These are phyloP conservation scores for Drosophila melanocephala DNA, from an alignment of 2,888 invertebrate genomes.

Conservation along the genomic window DNA sequence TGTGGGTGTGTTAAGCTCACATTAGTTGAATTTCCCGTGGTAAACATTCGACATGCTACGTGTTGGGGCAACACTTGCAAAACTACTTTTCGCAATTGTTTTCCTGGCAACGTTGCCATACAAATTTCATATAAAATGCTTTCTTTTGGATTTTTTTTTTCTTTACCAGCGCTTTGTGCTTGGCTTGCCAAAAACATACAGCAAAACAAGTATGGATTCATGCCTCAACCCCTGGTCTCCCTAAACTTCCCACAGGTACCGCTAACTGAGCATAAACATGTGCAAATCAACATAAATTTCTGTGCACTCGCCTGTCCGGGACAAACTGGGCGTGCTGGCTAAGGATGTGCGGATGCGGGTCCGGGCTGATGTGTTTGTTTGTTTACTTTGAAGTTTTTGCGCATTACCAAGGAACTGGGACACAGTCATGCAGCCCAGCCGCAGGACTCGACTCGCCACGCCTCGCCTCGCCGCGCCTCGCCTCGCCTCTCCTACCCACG, in stretches of 20 bases:
- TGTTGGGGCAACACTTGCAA: constrained; percentile 56
- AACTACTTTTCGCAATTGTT: constrained; percentile 80
- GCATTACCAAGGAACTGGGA: constrained; percentile 71
- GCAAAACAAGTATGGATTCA: constrained; percentile 61
- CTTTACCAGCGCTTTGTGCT: constrained; percentile 34
- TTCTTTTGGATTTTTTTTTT: constrained; percentile 6
- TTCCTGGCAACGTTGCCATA: constrained; percentile 72
- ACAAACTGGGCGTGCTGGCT: neutral
- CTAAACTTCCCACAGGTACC: constrained; percentile 57
- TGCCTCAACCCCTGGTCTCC: neutral
- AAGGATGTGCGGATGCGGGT: constrained; percentile 14
- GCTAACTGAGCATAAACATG: constrained; percentile 80
- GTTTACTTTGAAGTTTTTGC: constrained; percentile 78
- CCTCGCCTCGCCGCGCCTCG: neutral
- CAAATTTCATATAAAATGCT: constrained; percentile 55
- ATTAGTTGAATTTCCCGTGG: constrained; percentile 72
- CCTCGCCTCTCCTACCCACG: neutral
- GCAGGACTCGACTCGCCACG: constrained; percentile 31
- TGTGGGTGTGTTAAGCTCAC: constrained; percentile 46
- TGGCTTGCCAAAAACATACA: constrained; percentile 69
- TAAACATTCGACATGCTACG: constrained; percentile 68
- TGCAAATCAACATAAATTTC: constrained; percentile 79
- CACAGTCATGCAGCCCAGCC: constrained; percentile 57
- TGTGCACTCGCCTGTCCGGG: constrained; percentile 33
- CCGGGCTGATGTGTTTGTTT: constrained; percentile 75